These are phyloP conservation scores for Tetragonisca angustula DNA, from an alignment of 2,888 invertebrate genomes.

Conservation along the genomic window DNA sequence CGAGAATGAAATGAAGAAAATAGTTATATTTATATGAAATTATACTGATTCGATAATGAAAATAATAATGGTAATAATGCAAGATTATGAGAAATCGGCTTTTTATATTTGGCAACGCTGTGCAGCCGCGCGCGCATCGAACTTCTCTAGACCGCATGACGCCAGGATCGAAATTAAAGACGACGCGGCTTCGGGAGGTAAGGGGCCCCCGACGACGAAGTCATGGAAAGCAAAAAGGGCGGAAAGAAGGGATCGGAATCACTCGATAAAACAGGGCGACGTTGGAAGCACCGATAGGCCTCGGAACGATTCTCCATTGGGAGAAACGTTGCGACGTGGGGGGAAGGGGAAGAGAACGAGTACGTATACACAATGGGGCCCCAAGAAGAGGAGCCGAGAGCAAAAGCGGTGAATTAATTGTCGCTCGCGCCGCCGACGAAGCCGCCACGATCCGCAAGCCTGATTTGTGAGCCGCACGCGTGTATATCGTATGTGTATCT, in stretches of 20 bases:
- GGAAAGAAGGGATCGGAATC: conserved; percentile 66
- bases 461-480: conserved; percentile 80
- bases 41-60: not conserved
- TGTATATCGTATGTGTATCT: conserved; percentile 67
- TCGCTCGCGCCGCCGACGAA: conserved; percentile 80
- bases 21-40: not conserved
- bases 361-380: conserved; percentile 62
- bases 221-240: conserved; percentile 62
- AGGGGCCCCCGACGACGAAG: conserved; percentile 52
- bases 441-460: conserved; percentile 71
- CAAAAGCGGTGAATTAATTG: conserved; percentile 82
- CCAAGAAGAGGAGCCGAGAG: conserved; percentile 65
- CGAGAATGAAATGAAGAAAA: too few relatives aligned
- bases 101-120: conserved; percentile 57
- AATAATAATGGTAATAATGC: not conserved
- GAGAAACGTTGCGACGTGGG: conserved; percentile 60
- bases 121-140: conserved; percentile 11
- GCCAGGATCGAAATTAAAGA: conserved; percentile 75
- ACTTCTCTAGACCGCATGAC: conserved; percentile 76
- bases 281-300: conserved; percentile 55
- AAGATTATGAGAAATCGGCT: conserved; percentile 9
- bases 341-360: conserved; percentile 43
- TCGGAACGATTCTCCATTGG: conserved; percentile 46
- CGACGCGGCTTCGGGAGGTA: conserved; percentile 55
- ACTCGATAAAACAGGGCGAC: conserved; percentile 70